phyloP scores from a whole-genome alignment of 1,140 invertebrate species.

The Brachionus asplanchnoidis region DNA sequence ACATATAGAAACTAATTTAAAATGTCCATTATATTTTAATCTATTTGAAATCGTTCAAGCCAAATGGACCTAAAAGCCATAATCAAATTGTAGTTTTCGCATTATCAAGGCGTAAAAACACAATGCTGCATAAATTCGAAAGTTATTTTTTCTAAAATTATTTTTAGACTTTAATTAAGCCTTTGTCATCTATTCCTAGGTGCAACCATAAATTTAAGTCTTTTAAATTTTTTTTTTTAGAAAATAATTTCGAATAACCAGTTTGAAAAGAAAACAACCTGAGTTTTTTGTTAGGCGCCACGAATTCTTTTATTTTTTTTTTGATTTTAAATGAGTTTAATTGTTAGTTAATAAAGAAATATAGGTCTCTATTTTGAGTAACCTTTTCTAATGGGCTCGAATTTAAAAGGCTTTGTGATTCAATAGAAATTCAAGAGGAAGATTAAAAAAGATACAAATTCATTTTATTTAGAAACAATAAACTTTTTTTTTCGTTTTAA shows the following conservation, averaged over 20 bases:
- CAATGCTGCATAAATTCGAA: background rate
- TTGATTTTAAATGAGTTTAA: background rate
- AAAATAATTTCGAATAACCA: background rate
- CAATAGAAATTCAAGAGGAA: background rate
- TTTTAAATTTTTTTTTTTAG: background rate
- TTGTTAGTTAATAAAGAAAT: background rate
- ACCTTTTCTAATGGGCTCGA: background rate
- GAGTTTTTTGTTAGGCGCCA: background rate
- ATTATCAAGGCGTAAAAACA: slow-evolving; percentile 4
- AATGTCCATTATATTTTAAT: background rate
- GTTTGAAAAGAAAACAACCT: background rate
- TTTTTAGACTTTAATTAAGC: background rate
- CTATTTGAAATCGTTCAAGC: background rate
- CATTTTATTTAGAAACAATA: background rate
- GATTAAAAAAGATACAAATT: background rate
- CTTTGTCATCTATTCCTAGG: background rate
- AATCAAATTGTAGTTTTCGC: slow-evolving; percentile 8
- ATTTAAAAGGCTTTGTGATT: background rate
- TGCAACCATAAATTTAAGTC: background rate
- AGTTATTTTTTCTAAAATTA: background rate
- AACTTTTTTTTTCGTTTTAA: background rate
- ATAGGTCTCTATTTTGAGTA: background rate
- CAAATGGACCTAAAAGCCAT: background rate
- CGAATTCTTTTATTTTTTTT: background rate
- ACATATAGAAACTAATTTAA: background rate